These are phyloP conservation scores for Sylvia borin DNA, from an alignment of 2,797 vertebrate species.

Conservation along the genomic window DNA sequence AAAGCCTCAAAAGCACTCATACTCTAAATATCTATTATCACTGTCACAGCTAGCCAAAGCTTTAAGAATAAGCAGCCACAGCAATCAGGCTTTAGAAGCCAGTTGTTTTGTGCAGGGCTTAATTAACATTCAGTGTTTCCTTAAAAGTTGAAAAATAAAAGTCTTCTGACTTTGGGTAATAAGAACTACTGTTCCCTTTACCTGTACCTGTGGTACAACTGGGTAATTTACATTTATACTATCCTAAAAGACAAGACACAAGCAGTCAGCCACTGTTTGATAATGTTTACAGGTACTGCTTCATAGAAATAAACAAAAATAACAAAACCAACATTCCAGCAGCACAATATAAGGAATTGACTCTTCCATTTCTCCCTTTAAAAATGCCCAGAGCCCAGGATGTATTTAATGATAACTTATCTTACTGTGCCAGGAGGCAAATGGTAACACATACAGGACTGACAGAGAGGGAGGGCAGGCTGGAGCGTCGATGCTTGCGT, in stretches of 20 bases:
- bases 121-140: not conserved
- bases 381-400: slow-evolving; percentile 68
- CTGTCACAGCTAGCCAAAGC: not conserved
- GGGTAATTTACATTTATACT: not conserved
- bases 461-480: slow-evolving; percentile 95
- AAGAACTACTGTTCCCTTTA: not conserved
- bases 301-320: not conserved
- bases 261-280: not conserved
- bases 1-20: not conserved
- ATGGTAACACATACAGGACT: slow-evolving; percentile 91
- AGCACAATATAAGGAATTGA: not conserved
- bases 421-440: slow-evolving; percentile 78
- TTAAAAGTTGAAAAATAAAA: not conserved
- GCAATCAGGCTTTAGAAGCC: not conserved
- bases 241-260: not conserved
- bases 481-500: slow-evolving; percentile 89
- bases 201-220: not conserved
- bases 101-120: not conserved
- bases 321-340: not conserved
- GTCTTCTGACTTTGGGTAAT: not conserved
- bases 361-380: slow-evolving; percentile 14
- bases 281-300: not conserved
- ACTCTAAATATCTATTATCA: not conserved
- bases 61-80: not conserved
- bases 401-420: slow-evolving; percentile 83